Evolutionary conservation across 2,888 invertebrate species (phyloP), one percentile per base, ranked within the genome.

Genomic region (Ceraclea dissimilis): DNA sequence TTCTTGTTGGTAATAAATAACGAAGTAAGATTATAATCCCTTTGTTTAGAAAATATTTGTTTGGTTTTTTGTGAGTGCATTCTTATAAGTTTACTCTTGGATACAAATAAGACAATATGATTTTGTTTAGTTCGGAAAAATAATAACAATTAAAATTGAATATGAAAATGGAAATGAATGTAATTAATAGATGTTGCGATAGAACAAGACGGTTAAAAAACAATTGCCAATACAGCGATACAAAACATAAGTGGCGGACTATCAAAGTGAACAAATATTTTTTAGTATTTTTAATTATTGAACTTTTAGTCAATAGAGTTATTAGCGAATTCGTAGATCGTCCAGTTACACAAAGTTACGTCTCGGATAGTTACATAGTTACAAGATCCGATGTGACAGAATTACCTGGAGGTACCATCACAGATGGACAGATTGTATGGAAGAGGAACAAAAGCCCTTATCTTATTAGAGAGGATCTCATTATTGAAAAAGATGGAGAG

Each of bases 401-500:
- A 67, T 70, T 84, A 65, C 71, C 79, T 20, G 85, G 84, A 11
- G 87, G 87, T 11, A 76, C 76, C 13, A 72, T 87, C 50, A 72
- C 79, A 17, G 78, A 80, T 20, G 82, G 84, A 19, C 76, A 77
- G 57, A 74, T 80, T 39, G 67, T 79, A 54, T 78, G 79, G 76
- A 74, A 70, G 62, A 67, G 80, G 60, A 76, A 76, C 54, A 79
- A 76, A 64, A 89, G 88, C 67, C 92, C 92, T 20, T 93, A 88
- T 68, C 73, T 87, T 65, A 76, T 90, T 20, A 78, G 87, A 60
- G 88, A 89, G 67, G 91, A 93, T 73, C 76, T 94, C 57, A 78
- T 88, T 65, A 80, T 96, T 52, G 87, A 89, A 65, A 78, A 81
- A 62, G 84, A 85, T 60, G 92, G 87, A 0, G 88, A 88, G 66